phyloP scores from a whole-genome alignment of 1,140 invertebrate species.

The Drosophila nigrodunni region DNA sequence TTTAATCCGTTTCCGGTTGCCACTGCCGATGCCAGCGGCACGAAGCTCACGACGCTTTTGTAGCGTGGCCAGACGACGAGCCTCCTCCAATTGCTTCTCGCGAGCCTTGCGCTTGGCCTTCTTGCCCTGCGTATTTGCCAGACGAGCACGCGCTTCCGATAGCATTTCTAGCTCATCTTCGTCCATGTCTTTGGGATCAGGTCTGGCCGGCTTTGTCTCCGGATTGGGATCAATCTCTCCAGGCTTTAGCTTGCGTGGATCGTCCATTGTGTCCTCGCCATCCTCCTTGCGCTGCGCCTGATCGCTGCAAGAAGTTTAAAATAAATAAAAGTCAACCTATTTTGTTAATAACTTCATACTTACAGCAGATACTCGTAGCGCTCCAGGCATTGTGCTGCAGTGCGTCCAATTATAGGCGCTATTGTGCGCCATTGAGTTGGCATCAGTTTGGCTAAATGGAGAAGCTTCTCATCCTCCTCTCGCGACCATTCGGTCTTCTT shows the following conservation, averaged over 20 bases:
- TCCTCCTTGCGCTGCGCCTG: conserved; percentile 99
- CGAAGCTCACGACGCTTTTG: conserved; percentile 98
- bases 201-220: conserved; percentile 99
- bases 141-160: conserved; percentile 97
- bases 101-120: conserved; percentile 99
- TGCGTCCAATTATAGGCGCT: conserved; percentile 98
- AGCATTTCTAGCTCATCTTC: conserved; percentile 99
- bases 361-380: conserved; percentile 98
- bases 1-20: conserved; percentile 79
- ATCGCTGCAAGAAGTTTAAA: conserved; percentile 87
- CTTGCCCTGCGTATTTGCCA: conserved; percentile 99
- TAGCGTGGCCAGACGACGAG: conserved; percentile 96
- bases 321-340: neutral
- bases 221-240: conserved; percentile 99
- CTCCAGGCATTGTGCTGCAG: conserved; percentile 99
- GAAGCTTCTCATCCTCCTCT: conserved; percentile 99
- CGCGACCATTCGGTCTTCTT: conserved; percentile 99
- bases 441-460: conserved; percentile 99
- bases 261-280: conserved; percentile 95
- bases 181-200: conserved; percentile 99
- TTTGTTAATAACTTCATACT: conserved; percentile 81
- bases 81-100: conserved; percentile 99
- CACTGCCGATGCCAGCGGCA: conserved; percentile 96
- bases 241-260: conserved; percentile 98
- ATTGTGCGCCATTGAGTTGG: conserved; percentile 99